A percentile compares a stretch with the other conserved stretches of the same genome.
Conservation (phyloP, 2,888 invertebrate genomes). For the Amphipoea lucens region DNA sequence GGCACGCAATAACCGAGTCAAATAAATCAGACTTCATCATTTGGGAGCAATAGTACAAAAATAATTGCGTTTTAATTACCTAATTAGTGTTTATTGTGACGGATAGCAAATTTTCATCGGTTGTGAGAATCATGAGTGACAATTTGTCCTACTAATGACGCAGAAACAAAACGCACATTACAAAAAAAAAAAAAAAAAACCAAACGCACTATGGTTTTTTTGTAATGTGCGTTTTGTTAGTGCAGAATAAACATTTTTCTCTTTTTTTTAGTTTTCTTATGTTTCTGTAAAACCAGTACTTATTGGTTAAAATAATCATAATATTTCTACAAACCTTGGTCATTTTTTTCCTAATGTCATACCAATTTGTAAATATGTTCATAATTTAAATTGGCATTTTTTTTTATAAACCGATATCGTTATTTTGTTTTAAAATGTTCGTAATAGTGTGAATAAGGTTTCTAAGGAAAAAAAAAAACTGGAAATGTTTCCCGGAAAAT, state of each 20-base stretch:
- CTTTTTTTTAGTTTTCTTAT: background rate
- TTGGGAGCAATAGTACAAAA: background rate
- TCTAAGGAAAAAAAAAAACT: background rate
- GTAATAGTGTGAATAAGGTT: no score
- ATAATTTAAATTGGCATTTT: no score
- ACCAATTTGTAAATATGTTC: background rate
- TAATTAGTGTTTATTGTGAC: background rate
- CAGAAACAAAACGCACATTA: no score
- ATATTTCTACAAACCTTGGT: background rate
- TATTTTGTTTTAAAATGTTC: no score
- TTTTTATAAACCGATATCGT: background rate
- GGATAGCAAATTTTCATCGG: background rate
- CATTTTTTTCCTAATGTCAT: background rate
- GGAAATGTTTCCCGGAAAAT: background rate
- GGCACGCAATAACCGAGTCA: conserved; percentile 7
- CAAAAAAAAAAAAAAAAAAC: no score
- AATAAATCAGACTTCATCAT: conserved; percentile 25
- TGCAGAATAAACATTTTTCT: no score
- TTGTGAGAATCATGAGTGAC: background rate
- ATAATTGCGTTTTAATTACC: conserved; percentile 16
- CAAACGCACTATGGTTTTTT: no score
- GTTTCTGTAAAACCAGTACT: background rate
- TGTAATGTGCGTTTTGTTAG: no score
- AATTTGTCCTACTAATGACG: background rate
- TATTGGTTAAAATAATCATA: background rate